Conservation (phyloP, 2,113 vertebrate species). For the Hemicordylus capensis region DNA sequence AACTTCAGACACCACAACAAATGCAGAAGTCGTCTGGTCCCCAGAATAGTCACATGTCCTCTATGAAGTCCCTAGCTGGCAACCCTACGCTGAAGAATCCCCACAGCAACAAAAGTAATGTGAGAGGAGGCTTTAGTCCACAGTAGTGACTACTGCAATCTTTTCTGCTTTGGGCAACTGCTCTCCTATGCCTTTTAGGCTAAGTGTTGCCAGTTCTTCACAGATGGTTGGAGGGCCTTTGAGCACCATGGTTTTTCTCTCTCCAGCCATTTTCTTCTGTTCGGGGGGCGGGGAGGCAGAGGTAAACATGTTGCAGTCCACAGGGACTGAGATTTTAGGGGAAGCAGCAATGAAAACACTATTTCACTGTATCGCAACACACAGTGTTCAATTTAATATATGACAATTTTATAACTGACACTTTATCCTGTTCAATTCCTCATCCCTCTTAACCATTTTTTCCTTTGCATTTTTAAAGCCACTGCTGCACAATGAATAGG, state of each 20-base stretch:
- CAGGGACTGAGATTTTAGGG: background rate
- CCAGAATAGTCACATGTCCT: too few species aligned
- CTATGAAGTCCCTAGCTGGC: too few species aligned
- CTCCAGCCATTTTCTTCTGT: background rate
- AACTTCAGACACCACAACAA: too few species aligned
- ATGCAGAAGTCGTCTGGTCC: too few species aligned
- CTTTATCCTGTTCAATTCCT: background rate
- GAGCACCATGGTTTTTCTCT: background rate
- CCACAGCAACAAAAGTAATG: background rate
- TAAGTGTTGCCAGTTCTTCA: background rate
- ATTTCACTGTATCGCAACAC: too few species aligned
- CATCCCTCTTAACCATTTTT: background rate
- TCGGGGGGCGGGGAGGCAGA: too few species aligned
- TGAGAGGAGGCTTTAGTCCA: background rate
- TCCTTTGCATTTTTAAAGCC: background rate
- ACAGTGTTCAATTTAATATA: background rate
- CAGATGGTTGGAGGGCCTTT: too few species aligned
- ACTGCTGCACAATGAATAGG: background rate
- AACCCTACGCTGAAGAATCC: too few species aligned
- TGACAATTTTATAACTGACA: background rate
- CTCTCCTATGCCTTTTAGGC: background rate
- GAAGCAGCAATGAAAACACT: background rate
- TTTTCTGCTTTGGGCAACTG: background rate
- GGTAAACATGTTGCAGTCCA: background rate
- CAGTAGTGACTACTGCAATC: background rate